A percentile compares a stretch with the other conserved stretches of the same genome.
Conservation (phyloP, 2,113 vertebrate species). For the Laticauda laticaudata region DNA sequence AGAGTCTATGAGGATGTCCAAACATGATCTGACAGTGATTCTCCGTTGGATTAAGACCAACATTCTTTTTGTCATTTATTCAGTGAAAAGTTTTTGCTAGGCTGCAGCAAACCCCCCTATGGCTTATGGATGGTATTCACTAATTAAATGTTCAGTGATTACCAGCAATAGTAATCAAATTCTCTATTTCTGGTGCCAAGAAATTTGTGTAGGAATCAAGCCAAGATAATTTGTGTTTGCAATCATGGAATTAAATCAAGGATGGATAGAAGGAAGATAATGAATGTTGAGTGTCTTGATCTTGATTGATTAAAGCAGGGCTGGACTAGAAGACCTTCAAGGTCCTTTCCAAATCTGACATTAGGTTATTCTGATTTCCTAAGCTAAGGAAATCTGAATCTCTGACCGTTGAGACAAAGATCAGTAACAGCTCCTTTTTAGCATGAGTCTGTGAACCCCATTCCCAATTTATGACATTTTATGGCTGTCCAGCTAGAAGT, state of each 20-base stretch:
- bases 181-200: neutral
- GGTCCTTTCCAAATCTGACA: neutral
- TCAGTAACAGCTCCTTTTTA: neutral
- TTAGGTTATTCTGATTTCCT: neutral
- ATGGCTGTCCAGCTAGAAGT: neutral
- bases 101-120: neutral
- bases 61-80: slow-evolving; percentile 6
- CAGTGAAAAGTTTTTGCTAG: neutral
- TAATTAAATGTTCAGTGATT: slow-evolving; percentile 10
- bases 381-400: neutral
- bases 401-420: neutral
- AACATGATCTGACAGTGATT: neutral
- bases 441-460: neutral
- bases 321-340: neutral
- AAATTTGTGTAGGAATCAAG: neutral
- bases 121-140: neutral
- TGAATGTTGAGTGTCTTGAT: neutral
- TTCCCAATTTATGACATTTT: neutral
- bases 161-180: neutral
- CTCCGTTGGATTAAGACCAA: neutral
- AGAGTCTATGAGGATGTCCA: neutral
- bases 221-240: neutral
- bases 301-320: neutral
- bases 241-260: neutral
- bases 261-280: neutral